Base-by-base conservation (phyloP, 2,797 vertebrate genomes). In the Myotis myotis region DNA sequence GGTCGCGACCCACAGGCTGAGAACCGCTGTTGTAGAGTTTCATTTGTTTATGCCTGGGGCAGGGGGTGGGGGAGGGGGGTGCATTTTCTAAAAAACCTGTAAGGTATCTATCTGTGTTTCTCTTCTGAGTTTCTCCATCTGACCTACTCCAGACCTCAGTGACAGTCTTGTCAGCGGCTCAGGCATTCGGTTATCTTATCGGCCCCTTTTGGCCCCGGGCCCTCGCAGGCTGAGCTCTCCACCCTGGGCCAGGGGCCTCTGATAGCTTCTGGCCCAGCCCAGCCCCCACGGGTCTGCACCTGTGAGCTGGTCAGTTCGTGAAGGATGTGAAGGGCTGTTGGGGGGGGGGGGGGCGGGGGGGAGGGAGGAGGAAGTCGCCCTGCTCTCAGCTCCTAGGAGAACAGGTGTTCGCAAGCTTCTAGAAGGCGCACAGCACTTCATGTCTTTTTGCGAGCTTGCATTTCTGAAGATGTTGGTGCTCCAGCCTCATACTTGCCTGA, bases 281-380 rank as follows among this genome's bases (percentile, higher is more conserved):
- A 28, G 71, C 9, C 15, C 55, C 44, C 11, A 36, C n/a, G 38
- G 23, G 19, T 51, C 15, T 12, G 60, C 19, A 75, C 60, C 49
- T 53, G n/a, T 53, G 75, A 5, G 28, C 28, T 6, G 60, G 60
- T 15, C 25, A 3, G n/a, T 33, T n/a, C 0, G 1, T 0, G 10
- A 49, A 80, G 33, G 13, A 13, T 6, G 23, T 12, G 55, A 25
- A 25, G 25, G 28, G 28, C 25, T 12, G 12, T 30, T 55, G 57
- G 36, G 36, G 36, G 36, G 36, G 2, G 2, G 36, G 36, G 36
- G 36, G 3, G n/a, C n/a, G n/a, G 2, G 10, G 23, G 28, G 25
- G 0, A 12, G 10, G 4, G 57, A 2, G 57, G 11, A 62, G 38
- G 11, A 20, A 79, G 62, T 2, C 30, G 0, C 2, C 41, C 15